Evolutionary conservation across 1,140 invertebrate species (phyloP).

Genomic region (Solenopsis fugax): DNA sequence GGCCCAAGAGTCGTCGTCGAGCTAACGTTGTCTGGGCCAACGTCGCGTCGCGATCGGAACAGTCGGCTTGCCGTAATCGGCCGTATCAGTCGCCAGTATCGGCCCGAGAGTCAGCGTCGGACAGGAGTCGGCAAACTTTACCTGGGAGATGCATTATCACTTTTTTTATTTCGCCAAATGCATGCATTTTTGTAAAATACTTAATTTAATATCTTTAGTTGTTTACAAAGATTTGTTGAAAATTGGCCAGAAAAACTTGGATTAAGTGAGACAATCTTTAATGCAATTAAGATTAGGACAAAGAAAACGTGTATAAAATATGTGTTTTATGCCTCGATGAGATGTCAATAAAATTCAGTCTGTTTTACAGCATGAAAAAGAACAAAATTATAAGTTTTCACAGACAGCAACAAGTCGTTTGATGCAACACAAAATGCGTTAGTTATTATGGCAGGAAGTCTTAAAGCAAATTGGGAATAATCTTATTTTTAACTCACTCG

Average conservation of each 20-base stretch:
- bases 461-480: background rate
- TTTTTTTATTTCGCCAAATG: background rate
- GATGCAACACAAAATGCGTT: background rate
- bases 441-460: background rate
- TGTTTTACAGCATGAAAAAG: background rate
- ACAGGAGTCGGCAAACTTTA: no score
- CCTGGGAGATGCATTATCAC: background rate
- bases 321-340: background rate
- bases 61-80: no score
- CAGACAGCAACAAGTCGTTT: background rate
- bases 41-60: no score
- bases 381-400: constrained; percentile 4
- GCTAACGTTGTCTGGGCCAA: no score
- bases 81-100: no score
- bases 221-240: constrained; percentile 3
- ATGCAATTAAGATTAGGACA: background rate
- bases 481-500: background rate
- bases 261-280: background rate
- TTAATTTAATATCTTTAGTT: background rate
- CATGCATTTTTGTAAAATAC: background rate
- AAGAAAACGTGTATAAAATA: background rate
- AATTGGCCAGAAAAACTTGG: background rate
- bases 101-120: no score
- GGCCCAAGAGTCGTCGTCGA: no score
- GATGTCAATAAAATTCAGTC: background rate